Evolutionary conservation across 2,797 vertebrate genomes (phyloP).

Genomic region (Smutsia gigantea): DNA sequence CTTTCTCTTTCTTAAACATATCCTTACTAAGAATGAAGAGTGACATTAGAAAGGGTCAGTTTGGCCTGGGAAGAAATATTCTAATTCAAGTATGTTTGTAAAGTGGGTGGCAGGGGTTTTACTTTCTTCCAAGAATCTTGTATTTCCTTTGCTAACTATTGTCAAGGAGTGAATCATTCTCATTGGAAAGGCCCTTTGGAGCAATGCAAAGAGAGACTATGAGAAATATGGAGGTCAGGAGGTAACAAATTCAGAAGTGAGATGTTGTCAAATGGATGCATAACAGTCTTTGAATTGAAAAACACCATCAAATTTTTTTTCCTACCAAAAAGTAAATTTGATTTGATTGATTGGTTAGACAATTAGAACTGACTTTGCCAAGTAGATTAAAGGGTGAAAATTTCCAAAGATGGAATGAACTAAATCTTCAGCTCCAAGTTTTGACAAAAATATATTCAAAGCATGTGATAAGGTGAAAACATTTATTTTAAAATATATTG

Average conservation of each 20-base stretch:
- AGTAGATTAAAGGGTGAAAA: neutral
- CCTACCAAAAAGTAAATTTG: neutral
- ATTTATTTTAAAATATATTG: slow-evolving; percentile 41
- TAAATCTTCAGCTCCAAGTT: slow-evolving; percentile 15
- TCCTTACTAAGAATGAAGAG: neutral
- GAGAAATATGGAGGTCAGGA: neutral
- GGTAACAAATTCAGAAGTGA: neutral
- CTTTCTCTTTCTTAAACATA: neutral
- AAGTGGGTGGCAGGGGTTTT: neutral
- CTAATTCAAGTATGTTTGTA: neutral
- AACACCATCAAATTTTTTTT: neutral
- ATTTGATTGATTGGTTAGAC: slow-evolving; percentile 7
- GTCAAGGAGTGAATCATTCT: neutral
- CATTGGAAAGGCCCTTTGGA: neutral
- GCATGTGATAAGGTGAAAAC: neutral
- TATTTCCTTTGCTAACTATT: neutral
- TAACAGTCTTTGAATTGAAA: neutral
- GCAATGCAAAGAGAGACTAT: neutral
- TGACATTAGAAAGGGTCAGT: neutral
- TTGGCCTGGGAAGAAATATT: neutral
- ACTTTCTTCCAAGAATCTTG: neutral
- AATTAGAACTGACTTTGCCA: neutral
- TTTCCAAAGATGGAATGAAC: neutral
- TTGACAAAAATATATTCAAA: slow-evolving; percentile 50
- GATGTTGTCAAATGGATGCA: neutral